phyloP scores from a whole-genome alignment of 2,113 vertebrate genomes.

The Ceyx margarethae region DNA sequence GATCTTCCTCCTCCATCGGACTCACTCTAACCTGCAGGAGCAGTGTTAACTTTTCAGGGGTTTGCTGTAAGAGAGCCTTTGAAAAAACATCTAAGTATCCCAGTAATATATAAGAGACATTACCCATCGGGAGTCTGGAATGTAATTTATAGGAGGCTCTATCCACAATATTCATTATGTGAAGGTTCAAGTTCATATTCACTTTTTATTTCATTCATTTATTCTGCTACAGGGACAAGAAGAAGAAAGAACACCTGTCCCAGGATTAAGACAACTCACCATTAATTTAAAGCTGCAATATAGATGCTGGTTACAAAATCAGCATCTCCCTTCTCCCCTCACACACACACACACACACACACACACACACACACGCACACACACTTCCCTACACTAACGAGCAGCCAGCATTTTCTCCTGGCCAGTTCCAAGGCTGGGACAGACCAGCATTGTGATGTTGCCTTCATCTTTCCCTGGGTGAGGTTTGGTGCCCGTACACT shows the following conservation, averaged over 20 bases:
- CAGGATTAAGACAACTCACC: background rate
- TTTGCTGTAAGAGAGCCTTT: background rate
- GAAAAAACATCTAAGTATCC: background rate
- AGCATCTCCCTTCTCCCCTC: background rate
- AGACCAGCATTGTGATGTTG: background rate
- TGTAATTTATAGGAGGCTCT: conserved; percentile 33
- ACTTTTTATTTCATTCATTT: conserved; percentile 50
- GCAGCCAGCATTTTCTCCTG: background rate
- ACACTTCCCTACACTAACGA: background rate
- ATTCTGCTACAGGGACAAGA: background rate
- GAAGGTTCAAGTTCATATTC: conserved; percentile 6
- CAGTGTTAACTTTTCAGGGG: conserved; percentile 9
- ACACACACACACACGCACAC: background rate
- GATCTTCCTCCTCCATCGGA: conserved; percentile 42
- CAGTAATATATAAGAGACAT: conserved; percentile 11
- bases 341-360: background rate
- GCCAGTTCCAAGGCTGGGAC: background rate
- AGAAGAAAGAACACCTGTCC: conserved; percentile 12
- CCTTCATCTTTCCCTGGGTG: background rate
- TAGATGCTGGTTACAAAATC: background rate
- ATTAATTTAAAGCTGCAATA: conserved; percentile 16
- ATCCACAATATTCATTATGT: background rate
- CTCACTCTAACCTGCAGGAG: conserved; percentile 18
- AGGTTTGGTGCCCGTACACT: background rate
- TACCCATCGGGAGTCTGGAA: background rate